Base-by-base conservation (phyloP, 2,888 invertebrate species). In the Nephrotoma flavescens region DNA sequence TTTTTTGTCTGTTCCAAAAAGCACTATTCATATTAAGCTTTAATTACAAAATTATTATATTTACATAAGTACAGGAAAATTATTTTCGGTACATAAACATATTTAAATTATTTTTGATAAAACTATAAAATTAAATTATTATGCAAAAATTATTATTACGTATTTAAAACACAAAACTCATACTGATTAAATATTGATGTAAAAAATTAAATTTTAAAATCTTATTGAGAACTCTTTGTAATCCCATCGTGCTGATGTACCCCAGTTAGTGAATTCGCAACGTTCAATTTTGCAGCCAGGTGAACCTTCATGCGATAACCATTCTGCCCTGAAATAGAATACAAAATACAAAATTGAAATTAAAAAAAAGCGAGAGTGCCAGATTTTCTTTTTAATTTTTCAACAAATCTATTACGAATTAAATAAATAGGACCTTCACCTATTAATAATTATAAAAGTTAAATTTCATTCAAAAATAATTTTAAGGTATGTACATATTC, bases 211-310 rank as follows among this genome's bases (percentile, higher is more conserved):
- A 87, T 71, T 11, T 93, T 93, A 97, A 92, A 97, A 97, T 89
- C 97, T 93, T 92, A 97, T 95, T 88, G 94, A 95, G 91, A 97
- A 97, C 89, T 95, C 95, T 89, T 94, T 94, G 91, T 96, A 94
- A 87, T 93, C 93, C 84, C 93, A 90, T 88, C 93, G 92, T 87
- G 90, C 93, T 85, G 97, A 92, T 89, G 95, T 95, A 90, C 96
- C 95, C 94, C 96, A 95, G 91, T 97, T 97, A 87, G 93, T 93
- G 86, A 97, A 93, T 89, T 96, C 96, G 89, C 96, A 96, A 88
- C 94, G 95, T 89, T 97, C 96, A 88, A 97, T 96, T 91, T 96
- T 94, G 90, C 96, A 95, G 88, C 96, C 97, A 0, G 97, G 97
- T 86, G 97, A 96, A 0, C 97, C 97, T 0, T 95, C 95, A 86